Conservation (phyloP, 1,140 invertebrate species). For the Bombus breviceps region DNA sequence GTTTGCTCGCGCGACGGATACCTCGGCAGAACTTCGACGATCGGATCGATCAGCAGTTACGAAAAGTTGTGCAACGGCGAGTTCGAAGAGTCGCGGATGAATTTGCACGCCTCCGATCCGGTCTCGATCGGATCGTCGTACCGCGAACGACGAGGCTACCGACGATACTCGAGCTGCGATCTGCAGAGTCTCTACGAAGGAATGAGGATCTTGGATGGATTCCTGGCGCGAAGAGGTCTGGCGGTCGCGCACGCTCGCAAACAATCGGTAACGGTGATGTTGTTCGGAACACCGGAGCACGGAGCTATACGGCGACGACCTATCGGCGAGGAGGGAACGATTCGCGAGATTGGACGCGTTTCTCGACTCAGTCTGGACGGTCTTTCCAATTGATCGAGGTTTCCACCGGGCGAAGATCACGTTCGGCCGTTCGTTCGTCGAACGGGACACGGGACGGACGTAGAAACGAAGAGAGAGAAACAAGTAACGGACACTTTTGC, state of each 20-base stretch:
- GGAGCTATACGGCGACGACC: background rate
- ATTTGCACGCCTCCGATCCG: constrained; percentile 48
- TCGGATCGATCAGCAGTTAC: constrained; percentile 66
- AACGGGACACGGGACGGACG: background rate
- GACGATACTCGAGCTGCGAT: constrained; percentile 66
- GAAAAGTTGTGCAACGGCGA: constrained; percentile 69
- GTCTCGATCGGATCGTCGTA: background rate
- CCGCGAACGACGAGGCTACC: background rate
- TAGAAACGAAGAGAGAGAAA: background rate
- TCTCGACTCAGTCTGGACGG: constrained; percentile 69
- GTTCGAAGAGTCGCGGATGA: constrained; percentile 57
- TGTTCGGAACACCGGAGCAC: constrained; percentile 71
- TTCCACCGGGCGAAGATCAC: no score
- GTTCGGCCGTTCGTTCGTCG: no score
- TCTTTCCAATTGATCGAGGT: constrained; percentile 51
- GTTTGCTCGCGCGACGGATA: constrained; percentile 70
- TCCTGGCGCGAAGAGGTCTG: constrained; percentile 54
- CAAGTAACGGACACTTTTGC: background rate
- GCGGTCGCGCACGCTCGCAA: background rate
- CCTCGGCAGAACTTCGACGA: constrained; percentile 63
- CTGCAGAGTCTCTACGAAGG: constrained; percentile 73
- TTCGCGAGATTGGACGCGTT: constrained; percentile 36
- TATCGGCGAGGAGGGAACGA: constrained; percentile 1
- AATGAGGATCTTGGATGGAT: constrained; percentile 74
- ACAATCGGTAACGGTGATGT: constrained; percentile 64